Evolutionary conservation across 2,888 invertebrate species (phyloP), one percentile per base, ranked within the genome.

Genomic region (Orthosia cruda): DNA sequence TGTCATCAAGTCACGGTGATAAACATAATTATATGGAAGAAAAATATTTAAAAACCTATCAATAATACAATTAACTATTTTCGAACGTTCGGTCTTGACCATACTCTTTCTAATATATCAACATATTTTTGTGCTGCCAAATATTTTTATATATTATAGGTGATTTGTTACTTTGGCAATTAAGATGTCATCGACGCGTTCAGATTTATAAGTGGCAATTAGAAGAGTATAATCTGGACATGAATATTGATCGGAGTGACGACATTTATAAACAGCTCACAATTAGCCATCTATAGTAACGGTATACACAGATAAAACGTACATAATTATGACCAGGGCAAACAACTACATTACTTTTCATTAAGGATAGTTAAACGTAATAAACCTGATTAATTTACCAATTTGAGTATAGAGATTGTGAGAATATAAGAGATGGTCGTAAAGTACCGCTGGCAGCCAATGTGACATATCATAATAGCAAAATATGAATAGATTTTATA

Each of bases 121-220:
- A 78, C 67, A 74, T 78, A 80, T 77, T 80, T 81, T 71, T 81
- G 74, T 79, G 70, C 80, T 89, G 89, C 89, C 90, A 92, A 93
- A 93, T 91, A 91, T 91, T 92, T 91, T 91, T 85, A 79, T 89
- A 88, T 89, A 89, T 91, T 89, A 91, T 87, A 87, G 71, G 92
- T 94, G 93, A 96, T 96, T 95, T 94, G 94, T 95, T 92, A 93
- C 88, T 84, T 87, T 88, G 82, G 93, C 94, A 95, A 96, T 96
- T 96, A 96, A 96, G 95, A 95, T 94, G 96, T 96, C 96, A 94
- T 94, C 94, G 92, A 89, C 87, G 92, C 90, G 91, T 93, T 92
- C 89, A 93, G 93, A 96, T 96, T 95, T 95, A 95, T 95, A 93
- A 91, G 92, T 91, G 92, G 95, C 94, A 95, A 96, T 96, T 95